Percentiles rank a stretch among this genome's conserved stretches.
phyloP scores from a whole-genome alignment of 2,888 invertebrate species.

The Chrysomela aeneicollis region DNA sequence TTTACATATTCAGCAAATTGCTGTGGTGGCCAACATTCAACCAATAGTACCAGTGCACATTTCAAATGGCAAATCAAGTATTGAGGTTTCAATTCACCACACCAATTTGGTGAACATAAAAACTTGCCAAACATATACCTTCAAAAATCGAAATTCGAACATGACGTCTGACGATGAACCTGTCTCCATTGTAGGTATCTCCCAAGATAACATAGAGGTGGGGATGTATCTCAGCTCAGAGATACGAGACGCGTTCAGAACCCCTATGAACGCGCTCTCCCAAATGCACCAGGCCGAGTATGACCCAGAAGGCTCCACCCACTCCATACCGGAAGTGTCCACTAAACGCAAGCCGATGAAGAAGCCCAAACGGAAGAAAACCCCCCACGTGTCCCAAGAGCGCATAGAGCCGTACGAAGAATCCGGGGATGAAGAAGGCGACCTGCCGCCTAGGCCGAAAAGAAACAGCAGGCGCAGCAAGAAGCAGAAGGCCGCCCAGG shows the following conservation, averaged over 20 bases:
- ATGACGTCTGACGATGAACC: no score
- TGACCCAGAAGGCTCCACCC: constrained; percentile 49
- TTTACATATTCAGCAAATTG: no score
- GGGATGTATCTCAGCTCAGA: constrained; percentile 80
- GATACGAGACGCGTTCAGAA: constrained; percentile 80
- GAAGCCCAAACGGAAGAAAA: constrained; percentile 60
- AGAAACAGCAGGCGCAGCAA: constrained; percentile 62
- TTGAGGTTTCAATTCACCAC: no score
- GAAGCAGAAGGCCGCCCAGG: constrained; percentile 38
- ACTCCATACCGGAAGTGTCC: constrained; percentile 56
- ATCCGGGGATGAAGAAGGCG: constrained; percentile 50
- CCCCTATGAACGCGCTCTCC: constrained; percentile 70
- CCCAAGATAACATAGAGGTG: constrained; percentile 82
- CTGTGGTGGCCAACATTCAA: no score
- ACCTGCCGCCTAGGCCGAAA: constrained; percentile 65
- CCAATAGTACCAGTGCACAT: no score
- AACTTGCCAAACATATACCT: no score
- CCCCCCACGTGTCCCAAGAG: constrained; percentile 59
- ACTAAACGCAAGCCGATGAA: constrained; percentile 64
- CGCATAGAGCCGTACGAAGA: constrained; percentile 52
- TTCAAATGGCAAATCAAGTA: no score
- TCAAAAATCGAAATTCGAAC: no score
- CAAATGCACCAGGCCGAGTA: constrained; percentile 65
- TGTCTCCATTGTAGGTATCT: no score
- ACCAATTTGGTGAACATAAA: no score